phyloP scores from a whole-genome alignment of 2,888 invertebrate genomes.

The Drosophila tripunctata region DNA sequence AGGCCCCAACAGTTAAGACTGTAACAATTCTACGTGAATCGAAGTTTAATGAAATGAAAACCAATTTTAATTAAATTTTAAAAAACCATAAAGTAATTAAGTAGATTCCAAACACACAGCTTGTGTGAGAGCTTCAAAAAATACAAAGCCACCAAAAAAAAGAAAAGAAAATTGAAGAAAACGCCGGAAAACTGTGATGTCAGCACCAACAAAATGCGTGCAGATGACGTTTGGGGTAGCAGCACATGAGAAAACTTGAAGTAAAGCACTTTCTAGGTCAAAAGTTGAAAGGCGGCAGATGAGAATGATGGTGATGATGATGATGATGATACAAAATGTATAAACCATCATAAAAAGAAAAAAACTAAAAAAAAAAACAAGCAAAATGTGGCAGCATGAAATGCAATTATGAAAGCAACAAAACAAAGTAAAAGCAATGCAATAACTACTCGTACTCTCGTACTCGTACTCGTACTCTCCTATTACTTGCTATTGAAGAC shows the following conservation, averaged over 20 bases:
- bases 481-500: not conserved
- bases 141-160: not conserved
- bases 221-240: constrained; percentile 40
- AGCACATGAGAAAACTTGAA: constrained; percentile 44
- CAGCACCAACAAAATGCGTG: constrained; percentile 60
- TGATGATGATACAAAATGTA: constrained; percentile 26
- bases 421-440: constrained; percentile 47
- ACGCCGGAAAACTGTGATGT: constrained; percentile 51
- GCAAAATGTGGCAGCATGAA: constrained; percentile 40
- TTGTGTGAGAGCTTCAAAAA: constrained; percentile 18
- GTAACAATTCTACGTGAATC: not conserved
- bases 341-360: not conserved
- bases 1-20: not conserved
- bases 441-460: constrained; percentile 19
- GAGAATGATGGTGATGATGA: constrained; percentile 5
- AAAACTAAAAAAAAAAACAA: constrained; percentile 5
- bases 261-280: constrained; percentile 72
- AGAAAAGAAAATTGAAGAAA: constrained; percentile 4
- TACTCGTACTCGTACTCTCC: no score
- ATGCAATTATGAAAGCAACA: constrained; percentile 55
- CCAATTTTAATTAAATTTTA: constrained; percentile 19
- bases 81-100: constrained; percentile 24
- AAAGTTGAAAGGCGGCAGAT: constrained; percentile 68
- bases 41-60: constrained; percentile 9
- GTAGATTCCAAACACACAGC: not conserved